Percentiles rank a stretch among this genome's conserved stretches.
phyloP scores from a whole-genome alignment of 1,140 invertebrate genomes.

The Tetramorium alpestre region DNA sequence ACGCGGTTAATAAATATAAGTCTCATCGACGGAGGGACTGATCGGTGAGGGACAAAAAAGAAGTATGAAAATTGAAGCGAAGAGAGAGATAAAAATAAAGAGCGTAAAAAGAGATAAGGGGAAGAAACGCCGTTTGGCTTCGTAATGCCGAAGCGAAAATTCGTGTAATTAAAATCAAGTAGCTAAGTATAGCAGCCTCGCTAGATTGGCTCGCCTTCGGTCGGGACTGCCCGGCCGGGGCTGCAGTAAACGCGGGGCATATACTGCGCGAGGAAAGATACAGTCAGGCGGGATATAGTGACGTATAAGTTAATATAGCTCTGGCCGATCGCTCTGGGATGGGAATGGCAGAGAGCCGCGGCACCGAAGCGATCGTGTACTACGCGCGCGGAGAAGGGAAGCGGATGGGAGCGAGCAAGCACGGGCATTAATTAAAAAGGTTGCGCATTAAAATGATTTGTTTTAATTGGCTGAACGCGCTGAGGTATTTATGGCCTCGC shows the following conservation, averaged over 20 bases:
- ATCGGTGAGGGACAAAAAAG: background rate
- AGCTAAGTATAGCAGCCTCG: constrained; percentile 70
- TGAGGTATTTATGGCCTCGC: constrained; percentile 85
- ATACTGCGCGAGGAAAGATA: constrained; percentile 15
- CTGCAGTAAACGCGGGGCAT: constrained; percentile 33
- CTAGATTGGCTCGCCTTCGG: constrained; percentile 53
- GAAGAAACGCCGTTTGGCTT: background rate
- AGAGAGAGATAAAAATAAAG: constrained; percentile 40
- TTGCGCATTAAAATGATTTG: constrained; percentile 87
- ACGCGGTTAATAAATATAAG: constrained; percentile 68
- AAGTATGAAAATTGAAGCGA: background rate
- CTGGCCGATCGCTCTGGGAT: constrained; percentile 76
- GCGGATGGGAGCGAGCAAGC: constrained; percentile 81
- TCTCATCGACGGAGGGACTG: constrained; percentile 47
- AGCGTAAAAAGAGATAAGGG: background rate
- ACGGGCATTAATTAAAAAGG: constrained; percentile 86
- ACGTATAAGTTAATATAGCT: constrained; percentile 79
- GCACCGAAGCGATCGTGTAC: constrained; percentile 72
- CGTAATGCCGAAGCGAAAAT: constrained; percentile 70
- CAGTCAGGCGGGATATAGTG: constrained; percentile 63
- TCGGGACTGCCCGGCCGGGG: constrained; percentile 31
- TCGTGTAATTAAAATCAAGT: constrained; percentile 81
- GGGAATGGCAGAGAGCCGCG: constrained; percentile 74
- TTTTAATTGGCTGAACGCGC: constrained; percentile 86
- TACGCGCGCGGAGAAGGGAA: constrained; percentile 72